Evolutionary conservation across 2,797 vertebrate species (phyloP), one percentile per base, ranked within the genome.

Genomic region (Agapornis canus): DNA sequence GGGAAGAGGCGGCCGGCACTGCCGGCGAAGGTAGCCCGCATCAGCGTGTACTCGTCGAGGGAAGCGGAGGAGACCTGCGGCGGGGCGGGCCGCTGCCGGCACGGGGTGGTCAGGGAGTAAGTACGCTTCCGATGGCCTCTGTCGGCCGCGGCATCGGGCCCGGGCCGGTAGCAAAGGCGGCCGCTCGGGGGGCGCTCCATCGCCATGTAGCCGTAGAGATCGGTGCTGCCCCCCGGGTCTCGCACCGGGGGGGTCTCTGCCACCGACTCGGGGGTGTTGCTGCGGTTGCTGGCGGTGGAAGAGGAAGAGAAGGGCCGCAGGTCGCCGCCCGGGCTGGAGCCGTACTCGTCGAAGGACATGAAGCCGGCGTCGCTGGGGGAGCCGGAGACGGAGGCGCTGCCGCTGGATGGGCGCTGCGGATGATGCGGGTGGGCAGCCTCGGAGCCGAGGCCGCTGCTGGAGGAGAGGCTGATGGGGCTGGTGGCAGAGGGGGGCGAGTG

Each of bases 291-390:
- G 70, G 89, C 78, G 22, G 96, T 94, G 66, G 93, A 96, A 5
- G 94, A 96, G 51, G 96, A 96, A 65, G 98, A 98, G 80, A 98
- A 98, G 39, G 98, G 98, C 43, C 98, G 97, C 16, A 95, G 87
- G 23, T 99, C 99, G 2, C 98, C 99, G 1, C 98, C 97, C 3
- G 98, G 98, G 89, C 98, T 99, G 25, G 99, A 99, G 87, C 99
- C 98, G 14, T 98, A 99, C 92, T 99, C 99, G 51, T 99, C 99
- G 68, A 99, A 98, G 9, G 99, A 99, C 97, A 99, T 98, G 86
- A 99, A 99, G 22, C 99, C 99, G 0, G 98, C 98, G 47, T 99
- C 99, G 45, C 98, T 99, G 48, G 99, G 99, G 27, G 99, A 99
- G 86, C 99, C 99, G 2, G 99, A 99, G 61, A 98, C 98, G 2